Percentiles rank a stretch among this genome's conserved stretches.
Evolutionary conservation across 2,113 vertebrate genomes (phyloP).

Genomic region (Crotophaga sulcirostris): DNA sequence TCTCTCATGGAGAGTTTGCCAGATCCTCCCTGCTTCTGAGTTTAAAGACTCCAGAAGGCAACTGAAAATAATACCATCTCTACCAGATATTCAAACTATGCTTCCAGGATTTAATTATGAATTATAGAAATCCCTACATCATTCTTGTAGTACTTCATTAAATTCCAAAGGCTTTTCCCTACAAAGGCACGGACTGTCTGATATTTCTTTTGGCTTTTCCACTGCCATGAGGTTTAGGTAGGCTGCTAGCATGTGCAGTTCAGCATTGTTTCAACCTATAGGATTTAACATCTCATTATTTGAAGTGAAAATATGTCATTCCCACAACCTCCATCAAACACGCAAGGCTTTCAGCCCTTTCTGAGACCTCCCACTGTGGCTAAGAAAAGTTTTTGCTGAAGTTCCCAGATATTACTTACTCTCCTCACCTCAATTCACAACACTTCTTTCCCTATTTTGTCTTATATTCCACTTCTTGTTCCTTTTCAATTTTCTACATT

Average conservation of each 20-base stretch:
- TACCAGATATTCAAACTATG: not conserved
- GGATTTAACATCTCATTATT: not conserved
- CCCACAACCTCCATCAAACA: not conserved
- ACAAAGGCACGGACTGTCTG: not conserved
- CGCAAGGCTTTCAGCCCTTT: not conserved
- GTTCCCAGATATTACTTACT: not conserved
- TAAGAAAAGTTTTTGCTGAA: not conserved
- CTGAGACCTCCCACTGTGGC: not conserved
- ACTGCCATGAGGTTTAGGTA: not conserved
- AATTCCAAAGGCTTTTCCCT: not conserved
- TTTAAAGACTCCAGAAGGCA: not conserved
- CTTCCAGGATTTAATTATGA: not conserved
- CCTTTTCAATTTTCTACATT: not conserved
- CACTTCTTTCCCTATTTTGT: not conserved
- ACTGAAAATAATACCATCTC: not conserved
- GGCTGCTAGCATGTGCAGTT: not conserved
- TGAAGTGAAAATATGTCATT: not conserved
- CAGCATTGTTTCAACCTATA: not conserved
- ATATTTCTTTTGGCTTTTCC: conserved; percentile 15
- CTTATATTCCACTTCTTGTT: not conserved
- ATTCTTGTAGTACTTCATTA: not conserved
- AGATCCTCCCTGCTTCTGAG: not conserved
- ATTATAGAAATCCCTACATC: not conserved
- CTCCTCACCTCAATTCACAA: not conserved
- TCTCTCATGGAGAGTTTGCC: not conserved